phyloP scores from a whole-genome alignment of 2,113 vertebrate species.

The Geothlypis trichas region DNA sequence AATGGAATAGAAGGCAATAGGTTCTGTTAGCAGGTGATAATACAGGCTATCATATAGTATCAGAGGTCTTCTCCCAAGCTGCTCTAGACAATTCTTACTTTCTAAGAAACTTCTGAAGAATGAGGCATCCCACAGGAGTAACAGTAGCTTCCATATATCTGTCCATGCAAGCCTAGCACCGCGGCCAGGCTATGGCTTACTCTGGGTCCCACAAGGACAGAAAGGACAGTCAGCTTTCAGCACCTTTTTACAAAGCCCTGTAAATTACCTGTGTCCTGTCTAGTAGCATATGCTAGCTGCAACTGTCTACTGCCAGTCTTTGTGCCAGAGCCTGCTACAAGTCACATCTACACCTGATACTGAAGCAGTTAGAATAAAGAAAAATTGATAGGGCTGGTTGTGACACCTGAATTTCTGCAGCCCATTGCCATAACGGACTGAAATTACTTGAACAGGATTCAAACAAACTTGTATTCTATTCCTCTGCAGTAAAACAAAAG shows the following conservation, averaged over 20 bases:
- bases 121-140: not conserved
- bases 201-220: not conserved
- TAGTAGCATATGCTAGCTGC: not conserved
- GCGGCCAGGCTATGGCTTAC: not conserved
- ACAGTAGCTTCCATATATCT: not conserved
- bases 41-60: fast-evolving
- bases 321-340: not conserved
- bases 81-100: not conserved
- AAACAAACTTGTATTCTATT: not conserved
- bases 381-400: not conserved
- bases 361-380: not conserved
- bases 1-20: not conserved
- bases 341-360: not conserved
- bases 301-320: not conserved
- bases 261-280: not conserved
- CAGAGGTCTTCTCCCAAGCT: not conserved
- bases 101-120: not conserved
- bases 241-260: not conserved
- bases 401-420: not conserved
- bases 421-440: not conserved
- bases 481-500: not conserved
- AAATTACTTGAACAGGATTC: not conserved
- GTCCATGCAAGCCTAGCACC: not conserved
- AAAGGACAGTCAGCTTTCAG: not conserved
- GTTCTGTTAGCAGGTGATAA: not conserved